Evolutionary conservation across 2,888 invertebrate species (phyloP), one percentile per base, ranked within the genome.

Genomic region (Zaprionus bogoriensis): DNA sequence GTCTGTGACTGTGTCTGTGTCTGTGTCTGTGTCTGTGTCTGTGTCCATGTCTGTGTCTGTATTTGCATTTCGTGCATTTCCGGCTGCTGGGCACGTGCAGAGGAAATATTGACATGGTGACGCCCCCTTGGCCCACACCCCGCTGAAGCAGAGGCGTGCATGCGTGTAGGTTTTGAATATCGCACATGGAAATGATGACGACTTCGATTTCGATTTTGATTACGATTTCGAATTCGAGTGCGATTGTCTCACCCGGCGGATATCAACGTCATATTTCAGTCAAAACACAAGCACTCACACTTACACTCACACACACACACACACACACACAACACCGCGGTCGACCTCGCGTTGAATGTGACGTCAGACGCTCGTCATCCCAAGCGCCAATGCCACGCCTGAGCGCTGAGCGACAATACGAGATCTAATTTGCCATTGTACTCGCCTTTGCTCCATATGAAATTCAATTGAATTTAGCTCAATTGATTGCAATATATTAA

Each of bases 361-460:
- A 67, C 54, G 58, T 69, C 67, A 61, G 36, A 46, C 27, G 66
- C 28, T 50, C 22, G 58, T 19, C 36, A 25, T 10, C 36, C 28
- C 27, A 23, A 9, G 42, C 42, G 19, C 30, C 7, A 47, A 19
- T 17, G 52, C 28, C 62, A 75, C 71, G 60, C 74, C 74, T 55
- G 54, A 36, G 44, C 38, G 3, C 12, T 36, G 42, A 41, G 19
- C 30, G 45, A 69, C 61, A 70, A 82, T 76, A 61, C 41, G 61
- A 65, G 59, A 63, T 83, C 77, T 80, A 80, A 80, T 80, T 78
- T 77, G 52, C 38, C 66, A 73, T 83, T 79, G 75, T 80, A 51
- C 32, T 42, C 45, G 48, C 48, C 48, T 48, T 48, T 47, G 36
- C 45, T 42, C 36, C 51, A 62, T 61, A 62, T 65, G 45, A 51